Evolutionary conservation across 2,888 invertebrate species (phyloP), one percentile per base, ranked within the genome.

Genomic region (Philonicus albiceps): DNA sequence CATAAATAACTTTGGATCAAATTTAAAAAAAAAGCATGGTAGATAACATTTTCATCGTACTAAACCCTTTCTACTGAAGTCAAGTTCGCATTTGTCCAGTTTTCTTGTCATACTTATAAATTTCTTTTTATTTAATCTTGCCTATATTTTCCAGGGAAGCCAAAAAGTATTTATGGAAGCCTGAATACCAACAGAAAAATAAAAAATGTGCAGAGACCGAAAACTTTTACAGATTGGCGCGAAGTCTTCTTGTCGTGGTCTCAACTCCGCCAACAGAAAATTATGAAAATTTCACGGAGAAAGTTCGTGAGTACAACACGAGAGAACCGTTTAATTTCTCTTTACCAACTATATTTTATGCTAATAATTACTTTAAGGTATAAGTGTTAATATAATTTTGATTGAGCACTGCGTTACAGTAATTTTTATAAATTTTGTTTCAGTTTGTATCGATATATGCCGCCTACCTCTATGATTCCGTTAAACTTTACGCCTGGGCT

Each of bases 381-480:
- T 16, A 40, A 40, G 22, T 16, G 27, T 80, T 72, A 53, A 43
- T 6, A 40, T 78, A 0, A 40, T 13, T 75, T 55, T 37, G 13
- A 72, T 22, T 16, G 40, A 43, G 5, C n/a, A 53, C 78, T 72
- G 64, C 19, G 64, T 27, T 64, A 64, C 22, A 64, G 22, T 22
- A 64, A 64, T 11, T 0, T 8, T 19, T 64, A 1, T 85, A 13
- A 11, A 27, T 49, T 83, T 86, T 78, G 87, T 86, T 88, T 88
- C 87, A 97, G 96, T 96, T 96, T 91, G 96, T 98, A 74, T 96
- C 96, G 64, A 96, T 98, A 89, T 97, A 97, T 91, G 98, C 98
- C 87, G 98, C 97, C 73, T 98, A 98, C 92, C 94, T 98, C 89
- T 99, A 98, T 92, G 99, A 99, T 93, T 97, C 99, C 1, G 97